A percentile compares a stretch with the other conserved stretches of the same genome.
Evolutionary conservation across 2,113 vertebrate species (phyloP).

Genomic region (Tor tambroides): DNA sequence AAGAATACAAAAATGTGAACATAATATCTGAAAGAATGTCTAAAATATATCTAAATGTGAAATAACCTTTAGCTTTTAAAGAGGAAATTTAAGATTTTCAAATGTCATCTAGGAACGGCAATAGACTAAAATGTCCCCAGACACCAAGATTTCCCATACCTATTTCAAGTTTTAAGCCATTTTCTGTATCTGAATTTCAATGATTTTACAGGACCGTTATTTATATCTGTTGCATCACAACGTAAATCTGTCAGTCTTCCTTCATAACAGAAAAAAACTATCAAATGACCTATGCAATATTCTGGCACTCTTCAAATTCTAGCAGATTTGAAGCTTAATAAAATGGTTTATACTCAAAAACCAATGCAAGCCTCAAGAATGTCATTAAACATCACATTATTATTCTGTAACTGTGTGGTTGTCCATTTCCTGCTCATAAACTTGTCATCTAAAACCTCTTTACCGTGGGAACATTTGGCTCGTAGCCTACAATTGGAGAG

Average conservation of each 20-base stretch:
- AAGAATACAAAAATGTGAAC: background rate
- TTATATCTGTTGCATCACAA: background rate
- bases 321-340: background rate
- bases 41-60: background rate
- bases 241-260: background rate
- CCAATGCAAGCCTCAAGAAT: background rate
- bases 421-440: slow-evolving; percentile 6
- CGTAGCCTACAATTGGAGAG: background rate
- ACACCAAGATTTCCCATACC: background rate
- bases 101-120: too few relatives aligned
- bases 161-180: background rate
- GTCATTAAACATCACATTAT: background rate
- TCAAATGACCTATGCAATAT: background rate
- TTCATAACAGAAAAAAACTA: background rate
- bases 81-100: too few relatives aligned
- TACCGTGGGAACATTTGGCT: background rate
- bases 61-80: background rate
- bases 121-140: background rate
- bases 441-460: slow-evolving; percentile 7
- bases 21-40: background rate
- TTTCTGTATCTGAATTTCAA: background rate
- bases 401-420: background rate
- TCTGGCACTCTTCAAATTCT: background rate
- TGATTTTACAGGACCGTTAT: background rate
- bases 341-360: slow-evolving; percentile 6